phyloP scores from a whole-genome alignment of 2,888 invertebrate species.

The Acanthosoma haemorrhoidale region DNA sequence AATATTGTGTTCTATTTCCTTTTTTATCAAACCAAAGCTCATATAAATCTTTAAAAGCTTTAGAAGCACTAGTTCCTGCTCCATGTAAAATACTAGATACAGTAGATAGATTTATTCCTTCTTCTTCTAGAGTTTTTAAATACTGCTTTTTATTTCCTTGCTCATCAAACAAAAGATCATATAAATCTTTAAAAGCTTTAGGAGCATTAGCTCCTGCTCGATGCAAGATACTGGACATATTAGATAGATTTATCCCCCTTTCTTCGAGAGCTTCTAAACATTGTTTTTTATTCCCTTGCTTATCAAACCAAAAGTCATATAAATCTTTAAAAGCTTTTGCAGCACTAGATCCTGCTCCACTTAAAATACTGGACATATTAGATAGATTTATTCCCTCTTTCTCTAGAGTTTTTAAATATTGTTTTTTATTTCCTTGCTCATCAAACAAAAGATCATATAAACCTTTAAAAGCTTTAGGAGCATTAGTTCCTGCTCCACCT shows the following conservation, averaged over 20 bases:
- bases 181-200: neutral
- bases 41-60: neutral
- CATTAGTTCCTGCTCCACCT: neutral
- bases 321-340: neutral
- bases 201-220: neutral
- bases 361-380: neutral
- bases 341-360: neutral
- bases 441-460: slow-evolving; percentile 3
- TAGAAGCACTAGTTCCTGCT: neutral
- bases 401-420: neutral
- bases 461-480: neutral
- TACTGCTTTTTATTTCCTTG: neutral
- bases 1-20: neutral
- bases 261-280: neutral
- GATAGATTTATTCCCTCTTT: neutral
- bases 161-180: neutral
- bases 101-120: neutral
- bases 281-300: neutral
- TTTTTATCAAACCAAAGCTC: neutral
- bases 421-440: neutral
- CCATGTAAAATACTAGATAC: neutral
- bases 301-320: slow-evolving; percentile 2
- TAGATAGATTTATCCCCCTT: neutral
- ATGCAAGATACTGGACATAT: neutral
- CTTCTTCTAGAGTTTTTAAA: neutral